These are phyloP conservation scores for Aspiorhynchus laticeps DNA, from an alignment of 2,113 vertebrate species.

Conservation along the genomic window DNA sequence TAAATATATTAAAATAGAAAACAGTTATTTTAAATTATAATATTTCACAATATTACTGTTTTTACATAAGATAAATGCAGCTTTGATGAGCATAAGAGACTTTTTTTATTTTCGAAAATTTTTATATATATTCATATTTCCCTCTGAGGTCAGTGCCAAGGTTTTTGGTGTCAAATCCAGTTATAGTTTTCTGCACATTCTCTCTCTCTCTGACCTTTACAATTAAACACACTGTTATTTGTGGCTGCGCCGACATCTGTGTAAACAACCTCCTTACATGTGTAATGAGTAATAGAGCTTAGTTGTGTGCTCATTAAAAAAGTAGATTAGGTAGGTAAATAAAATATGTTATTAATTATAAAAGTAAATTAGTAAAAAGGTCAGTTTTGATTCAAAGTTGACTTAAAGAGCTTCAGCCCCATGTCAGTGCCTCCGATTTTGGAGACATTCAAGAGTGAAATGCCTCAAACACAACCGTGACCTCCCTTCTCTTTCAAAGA, in stretches of 20 bases:
- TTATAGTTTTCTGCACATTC: not conserved
- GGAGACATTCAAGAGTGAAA: not conserved
- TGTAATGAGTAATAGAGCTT: not conserved
- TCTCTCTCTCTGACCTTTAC: not conserved
- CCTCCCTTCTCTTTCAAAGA: not conserved
- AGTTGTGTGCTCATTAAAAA: not conserved
- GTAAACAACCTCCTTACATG: not conserved
- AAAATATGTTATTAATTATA: not conserved
- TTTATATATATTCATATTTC: not conserved
- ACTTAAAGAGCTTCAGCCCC: not conserved
- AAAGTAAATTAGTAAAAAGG: not conserved
- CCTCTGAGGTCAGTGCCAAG: not conserved
- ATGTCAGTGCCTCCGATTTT: not conserved
- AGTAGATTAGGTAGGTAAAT: constrained; percentile 15
- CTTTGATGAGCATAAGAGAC: not conserved
- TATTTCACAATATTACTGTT: not conserved
- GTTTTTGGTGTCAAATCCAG: not conserved
- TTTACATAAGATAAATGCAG: not conserved
- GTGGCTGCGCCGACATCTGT: not conserved
- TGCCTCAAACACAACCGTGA: not conserved
- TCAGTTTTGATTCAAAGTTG: not conserved
- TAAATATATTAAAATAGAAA: not conserved
- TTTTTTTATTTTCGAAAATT: not conserved
- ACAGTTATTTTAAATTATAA: not conserved
- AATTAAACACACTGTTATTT: not conserved